Evolutionary conservation across 2,797 vertebrate species (phyloP), one percentile per base, ranked within the genome.

Genomic region (Phalloptychus januarius): DNA sequence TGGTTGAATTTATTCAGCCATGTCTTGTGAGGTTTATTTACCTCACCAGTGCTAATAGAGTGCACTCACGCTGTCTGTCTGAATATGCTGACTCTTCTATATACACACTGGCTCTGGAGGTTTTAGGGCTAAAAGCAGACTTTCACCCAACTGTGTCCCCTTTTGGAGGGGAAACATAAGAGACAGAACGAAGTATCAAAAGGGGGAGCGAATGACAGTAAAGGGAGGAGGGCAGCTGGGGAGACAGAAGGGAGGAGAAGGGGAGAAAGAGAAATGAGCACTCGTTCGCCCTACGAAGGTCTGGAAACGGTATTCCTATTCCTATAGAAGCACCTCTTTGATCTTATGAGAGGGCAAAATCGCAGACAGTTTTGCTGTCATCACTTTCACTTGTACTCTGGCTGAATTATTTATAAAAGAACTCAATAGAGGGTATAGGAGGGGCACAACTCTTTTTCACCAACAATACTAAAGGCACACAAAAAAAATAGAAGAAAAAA

Each of bases 331-430:
- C 92, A 91, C 88, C 92, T 93, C 95, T 95, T 95, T 96, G 94
- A 96, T 96, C 95, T 93, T 93, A 93, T 92, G 91, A 94, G 92
- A 93, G 91, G 92, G 92, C 92, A 90, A 93, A 93, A 95, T 94
- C 91, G 93, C 92, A 95, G 93, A 95, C 94, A 95, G 94, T 95
- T 96, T 95, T 95, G 94, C 94, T 95, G 95, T 95, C 94, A 96
- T 95, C 95, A 94, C 94, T 95, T 96, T 96, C 94, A 95, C 94
- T 94, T 94, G 94, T 94, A 93, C 94, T 93, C 91, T 71, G 76
- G 87, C 90, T 96, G 94, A 96, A 96, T 96, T 95, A 96, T 96
- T 96, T 96, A 96, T 95, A 93, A 95, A 95, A 95, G 95, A 94
- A 94, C 95, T 95, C 94, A 92, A 95, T 92, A 92, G 94, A 94